Conservation (phyloP, 2,113 vertebrate species). For the Manacus vitellinus region DNA sequence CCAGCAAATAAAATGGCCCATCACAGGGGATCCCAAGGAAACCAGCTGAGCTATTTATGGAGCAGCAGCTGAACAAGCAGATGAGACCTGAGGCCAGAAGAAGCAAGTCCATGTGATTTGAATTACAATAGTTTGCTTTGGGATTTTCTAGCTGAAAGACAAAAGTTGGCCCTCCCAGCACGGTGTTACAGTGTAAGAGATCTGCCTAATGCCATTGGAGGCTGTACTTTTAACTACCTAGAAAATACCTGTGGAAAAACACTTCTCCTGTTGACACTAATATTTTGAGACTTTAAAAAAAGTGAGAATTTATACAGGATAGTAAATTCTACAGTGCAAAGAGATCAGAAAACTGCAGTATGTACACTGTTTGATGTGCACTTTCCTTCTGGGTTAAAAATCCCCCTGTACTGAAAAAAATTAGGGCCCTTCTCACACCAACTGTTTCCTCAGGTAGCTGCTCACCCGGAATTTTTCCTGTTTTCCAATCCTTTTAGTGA, state of each 20-base stretch:
- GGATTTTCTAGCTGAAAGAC: not conserved
- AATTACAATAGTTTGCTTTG: not conserved
- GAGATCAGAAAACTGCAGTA: not conserved
- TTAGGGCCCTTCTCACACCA: not conserved
- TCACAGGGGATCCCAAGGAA: not conserved
- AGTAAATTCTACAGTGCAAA: not conserved
- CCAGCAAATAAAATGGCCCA: not conserved
- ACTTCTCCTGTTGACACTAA: not conserved
- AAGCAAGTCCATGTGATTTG: not conserved
- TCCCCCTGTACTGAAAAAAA: not conserved
- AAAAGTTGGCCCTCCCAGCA: not conserved
- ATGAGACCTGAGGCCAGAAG: not conserved
- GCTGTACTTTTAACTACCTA: not conserved
- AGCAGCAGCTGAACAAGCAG: not conserved
- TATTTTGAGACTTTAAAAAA: not conserved
- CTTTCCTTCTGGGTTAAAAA: not conserved
- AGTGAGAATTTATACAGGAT: not conserved
- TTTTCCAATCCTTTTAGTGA: slow-evolving; percentile 61
- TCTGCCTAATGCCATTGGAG: not conserved
- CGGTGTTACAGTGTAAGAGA: not conserved
- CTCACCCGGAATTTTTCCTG: rapidly evolving
- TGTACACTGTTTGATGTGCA: not conserved
- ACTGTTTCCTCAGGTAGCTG: not conserved
- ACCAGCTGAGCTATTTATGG: not conserved
- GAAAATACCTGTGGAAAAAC: not conserved